Conservation (phyloP, 2,888 invertebrate genomes). For the Stomorhina lunata region DNA sequence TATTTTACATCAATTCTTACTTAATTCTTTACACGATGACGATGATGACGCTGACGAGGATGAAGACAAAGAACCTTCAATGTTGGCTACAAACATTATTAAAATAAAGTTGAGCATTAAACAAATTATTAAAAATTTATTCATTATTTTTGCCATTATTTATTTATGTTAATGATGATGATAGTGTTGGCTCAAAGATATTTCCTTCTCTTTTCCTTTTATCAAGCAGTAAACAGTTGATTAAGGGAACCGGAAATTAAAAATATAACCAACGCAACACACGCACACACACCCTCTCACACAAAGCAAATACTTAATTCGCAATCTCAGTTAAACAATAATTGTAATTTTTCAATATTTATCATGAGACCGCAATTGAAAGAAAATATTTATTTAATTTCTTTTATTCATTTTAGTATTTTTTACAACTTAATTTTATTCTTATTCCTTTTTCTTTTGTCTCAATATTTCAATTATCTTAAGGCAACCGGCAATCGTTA, state of each 20-base stretch:
- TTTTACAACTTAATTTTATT: neutral
- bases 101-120: constrained; percentile 42
- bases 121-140: constrained; percentile 45
- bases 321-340: neutral
- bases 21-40: constrained; percentile 72
- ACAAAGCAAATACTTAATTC: neutral
- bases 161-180: neutral
- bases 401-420: neutral
- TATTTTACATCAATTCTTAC: constrained; percentile 68
- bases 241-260: neutral
- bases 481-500: constrained; percentile 18
- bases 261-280: neutral
- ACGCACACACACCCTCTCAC: neutral
- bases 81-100: constrained; percentile 19
- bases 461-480: constrained; percentile 17
- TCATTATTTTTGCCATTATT: constrained; percentile 45
- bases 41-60: constrained; percentile 1
- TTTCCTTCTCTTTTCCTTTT: too few species aligned
- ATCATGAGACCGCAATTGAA: constrained; percentile 20
- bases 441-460: neutral
- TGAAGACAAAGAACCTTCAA: constrained; percentile 26
- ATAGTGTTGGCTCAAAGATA: neutral
- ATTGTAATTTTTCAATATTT: too few species aligned
- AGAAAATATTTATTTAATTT: constrained; percentile 21
- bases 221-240: neutral